phyloP scores from a whole-genome alignment of 2,113 vertebrate species.

The Halcyon malimbica region DNA sequence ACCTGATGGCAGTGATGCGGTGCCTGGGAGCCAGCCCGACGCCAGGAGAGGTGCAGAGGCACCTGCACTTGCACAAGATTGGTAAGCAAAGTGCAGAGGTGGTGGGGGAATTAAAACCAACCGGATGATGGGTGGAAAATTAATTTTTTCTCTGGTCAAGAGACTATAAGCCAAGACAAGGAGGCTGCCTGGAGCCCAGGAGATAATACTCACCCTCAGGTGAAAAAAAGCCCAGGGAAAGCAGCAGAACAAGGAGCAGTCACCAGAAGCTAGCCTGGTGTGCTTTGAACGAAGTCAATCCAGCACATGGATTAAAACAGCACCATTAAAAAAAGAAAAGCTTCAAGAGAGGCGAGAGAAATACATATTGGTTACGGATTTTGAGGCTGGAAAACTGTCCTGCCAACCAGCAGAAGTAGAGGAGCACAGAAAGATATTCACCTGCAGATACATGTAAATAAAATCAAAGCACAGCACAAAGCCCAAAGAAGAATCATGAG shows the following conservation, averaged over 20 bases:
- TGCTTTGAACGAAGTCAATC: background rate
- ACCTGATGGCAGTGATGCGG: slow-evolving; percentile 91
- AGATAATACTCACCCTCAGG: rapidly evolving
- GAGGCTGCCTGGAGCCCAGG: background rate
- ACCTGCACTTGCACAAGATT: slow-evolving; percentile 88
- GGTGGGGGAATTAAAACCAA: rapidly evolving
- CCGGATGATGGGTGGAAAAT: rapidly evolving
- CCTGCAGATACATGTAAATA: background rate
- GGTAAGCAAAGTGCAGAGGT: slow-evolving; percentile 67
- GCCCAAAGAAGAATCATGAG: background rate
- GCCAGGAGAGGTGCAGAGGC: slow-evolving; percentile 80
- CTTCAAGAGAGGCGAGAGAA: rapidly evolving
- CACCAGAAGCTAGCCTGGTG: background rate
- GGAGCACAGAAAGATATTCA: background rate
- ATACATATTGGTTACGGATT: rapidly evolving
- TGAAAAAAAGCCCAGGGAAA: background rate
- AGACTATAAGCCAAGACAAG: rapidly evolving
- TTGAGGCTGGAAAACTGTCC: too few species aligned
- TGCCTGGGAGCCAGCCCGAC: slow-evolving; percentile 91
- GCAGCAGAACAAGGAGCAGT: rapidly evolving
- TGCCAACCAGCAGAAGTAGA: background rate
- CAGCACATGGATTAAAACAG: rapidly evolving
- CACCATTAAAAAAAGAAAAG: background rate
- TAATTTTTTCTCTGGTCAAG: rapidly evolving
- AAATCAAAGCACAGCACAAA: background rate